Base-by-base conservation (phyloP, 2,113 vertebrate species). In the Phoxinus phoxinus region DNA sequence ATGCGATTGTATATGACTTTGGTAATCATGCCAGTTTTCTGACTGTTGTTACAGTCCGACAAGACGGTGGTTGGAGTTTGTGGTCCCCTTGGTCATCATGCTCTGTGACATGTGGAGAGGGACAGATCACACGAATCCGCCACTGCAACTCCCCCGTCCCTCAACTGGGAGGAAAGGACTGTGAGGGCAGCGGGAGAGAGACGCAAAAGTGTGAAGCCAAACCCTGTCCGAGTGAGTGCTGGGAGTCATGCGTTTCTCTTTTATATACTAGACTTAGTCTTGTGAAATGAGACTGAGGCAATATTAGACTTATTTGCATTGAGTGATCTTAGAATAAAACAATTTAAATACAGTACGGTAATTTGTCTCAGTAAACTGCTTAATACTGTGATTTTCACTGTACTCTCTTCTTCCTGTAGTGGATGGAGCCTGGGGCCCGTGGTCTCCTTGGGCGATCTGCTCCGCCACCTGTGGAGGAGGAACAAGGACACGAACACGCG, bases 1-100 rank as follows among this genome's bases (percentile, higher is more conserved):
- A n/a, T 6, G 32, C 44, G 17, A 59, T n/a, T 74, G 73, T 23
- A 51, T 73, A 56, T 65, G 35, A 51, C 23, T 56, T 67, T 80
- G 30, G 37, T 41, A 78, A 56, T 11, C 32, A 44, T 80, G 32
- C n/a, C 44, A 37, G 71, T 84, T 30, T 82, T 87, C 46, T 87
- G 80, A 88, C 25, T 87, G n/a, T 83, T 6, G 63, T n/a, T 27
- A 56, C 87, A 99, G 98, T 99, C 88, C 97, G 96, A 80, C 97
- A 98, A 48, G 94, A 99, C 6, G 98, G 98, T 17, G 97, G 96
- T 59, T 99, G 98, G 98, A 99, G 98, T 89, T 94, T 99, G 90
- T 99, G 98, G 98, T 99, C 98, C 0, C 98, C 98, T 0, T 99
- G 98, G 98, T 99, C 98, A 0, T 97, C 98, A 2, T 99, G 98